Base-by-base conservation (phyloP, 2,888 invertebrate species). In the Podabrus alpinus region DNA sequence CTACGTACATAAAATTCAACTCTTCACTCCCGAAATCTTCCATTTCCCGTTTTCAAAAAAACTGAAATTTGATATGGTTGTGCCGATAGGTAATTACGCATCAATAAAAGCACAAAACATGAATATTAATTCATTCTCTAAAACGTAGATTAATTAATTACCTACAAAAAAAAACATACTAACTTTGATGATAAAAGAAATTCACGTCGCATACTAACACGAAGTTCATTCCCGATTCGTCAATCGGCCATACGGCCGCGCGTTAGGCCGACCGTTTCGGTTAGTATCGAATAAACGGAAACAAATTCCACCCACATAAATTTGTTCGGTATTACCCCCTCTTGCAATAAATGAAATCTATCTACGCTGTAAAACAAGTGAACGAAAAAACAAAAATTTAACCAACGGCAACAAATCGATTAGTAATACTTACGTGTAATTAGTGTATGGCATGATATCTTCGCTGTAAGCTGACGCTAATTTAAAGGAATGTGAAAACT, bases 371-470 rank as follows among this genome's bases (percentile, higher is more conserved):
- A n/a, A n/a, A 45, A 45, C 9, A 45, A 45, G 7, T 21, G 21
- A n/a, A 45, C n/a, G 11, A 2, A 45, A 45, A n/a, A 45, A 45
- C 11, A 29, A 29, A 45, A n/a, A n/a, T 13, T 45, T 45, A 5
- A n/a, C 45, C 7, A n/a, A n/a, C 7, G 45, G 2, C 45, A n/a
- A 45, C 45, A 45, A 45, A n/a, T 45, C 2, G 2, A 45, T n/a
- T 45, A 59, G 60, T 21, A 62, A 15, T 59, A 89, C 94, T 92
- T 87, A 97, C 95, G 99, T 99, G 88, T 97, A 99, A 88, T 99
- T 99, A 79, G 99, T 99, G 87, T 96, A 97, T 79, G 97, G 97
- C 96, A 99, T 98, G 84, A 97, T 95, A 85, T 96, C 95, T 86
- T 95, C 95, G 87, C 95, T 95, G 89, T 99, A 98, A 73, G 98